Percentiles rank a stretch among this genome's conserved stretches.
Evolutionary conservation across 2,797 vertebrate species (phyloP).

Genomic region (Scolopax rusticola): DNA sequence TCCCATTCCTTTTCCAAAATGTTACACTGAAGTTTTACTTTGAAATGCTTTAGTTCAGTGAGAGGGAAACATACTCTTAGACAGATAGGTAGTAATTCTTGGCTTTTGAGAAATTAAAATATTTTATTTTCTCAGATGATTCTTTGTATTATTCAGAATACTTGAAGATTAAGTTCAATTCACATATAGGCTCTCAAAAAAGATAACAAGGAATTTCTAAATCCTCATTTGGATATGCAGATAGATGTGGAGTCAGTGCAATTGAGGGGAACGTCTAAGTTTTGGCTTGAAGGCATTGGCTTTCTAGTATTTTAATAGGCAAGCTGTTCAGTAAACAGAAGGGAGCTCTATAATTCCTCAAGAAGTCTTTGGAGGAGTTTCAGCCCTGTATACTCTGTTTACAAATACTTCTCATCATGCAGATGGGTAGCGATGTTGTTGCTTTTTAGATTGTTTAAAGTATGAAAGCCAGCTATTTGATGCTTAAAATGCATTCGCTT

Average conservation of each 20-base stretch:
- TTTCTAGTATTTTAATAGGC: neutral
- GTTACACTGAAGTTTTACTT: neutral
- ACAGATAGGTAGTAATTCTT: neutral
- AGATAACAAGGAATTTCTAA: neutral
- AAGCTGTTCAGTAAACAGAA: constrained; percentile 13
- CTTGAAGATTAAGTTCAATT: neutral
- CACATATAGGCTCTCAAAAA: neutral
- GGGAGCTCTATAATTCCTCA: neutral
- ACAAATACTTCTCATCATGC: neutral
- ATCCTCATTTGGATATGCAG: neutral
- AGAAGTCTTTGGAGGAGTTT: neutral
- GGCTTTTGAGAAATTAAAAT: neutral
- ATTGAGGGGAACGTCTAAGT: neutral
- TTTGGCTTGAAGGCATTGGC: neutral
- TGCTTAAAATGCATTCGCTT: neutral
- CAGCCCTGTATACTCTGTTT: neutral
- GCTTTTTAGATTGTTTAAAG: neutral
- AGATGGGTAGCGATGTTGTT: neutral
- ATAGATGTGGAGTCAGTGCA: neutral
- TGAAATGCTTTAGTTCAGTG: neutral
- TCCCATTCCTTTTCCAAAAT: neutral
- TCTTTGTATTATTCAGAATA: neutral
- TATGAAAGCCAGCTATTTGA: neutral
- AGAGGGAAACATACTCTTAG: neutral
- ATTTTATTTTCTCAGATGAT: neutral